phyloP scores from a whole-genome alignment of 2,113 vertebrate species.

The Corythoichthys intestinalis region DNA sequence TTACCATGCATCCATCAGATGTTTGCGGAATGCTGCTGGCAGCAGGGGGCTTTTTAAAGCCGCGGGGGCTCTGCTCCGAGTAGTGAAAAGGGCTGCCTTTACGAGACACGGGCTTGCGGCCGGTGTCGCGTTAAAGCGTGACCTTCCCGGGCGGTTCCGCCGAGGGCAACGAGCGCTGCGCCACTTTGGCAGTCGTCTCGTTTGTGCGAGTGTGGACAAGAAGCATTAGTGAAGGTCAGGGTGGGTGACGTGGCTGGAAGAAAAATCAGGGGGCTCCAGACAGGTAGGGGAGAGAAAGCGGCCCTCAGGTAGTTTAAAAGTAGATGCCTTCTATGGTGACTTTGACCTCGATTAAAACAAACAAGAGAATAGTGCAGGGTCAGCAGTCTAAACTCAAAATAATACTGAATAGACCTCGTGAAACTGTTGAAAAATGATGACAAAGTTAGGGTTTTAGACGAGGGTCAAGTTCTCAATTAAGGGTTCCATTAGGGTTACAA shows the following conservation, averaged over 20 bases:
- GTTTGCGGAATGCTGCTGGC: constrained; percentile 41
- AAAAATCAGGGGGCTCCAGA: background rate
- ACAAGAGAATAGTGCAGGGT: background rate
- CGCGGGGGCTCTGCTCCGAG: constrained; percentile 13
- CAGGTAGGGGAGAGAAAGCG: background rate
- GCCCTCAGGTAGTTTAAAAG: background rate
- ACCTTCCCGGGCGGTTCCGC: constrained; percentile 44
- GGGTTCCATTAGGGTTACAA: background rate
- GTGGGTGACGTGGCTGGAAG: constrained; percentile 28
- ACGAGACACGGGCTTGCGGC: constrained; percentile 53
- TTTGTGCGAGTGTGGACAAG: constrained; percentile 41
- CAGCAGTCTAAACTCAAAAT: background rate
- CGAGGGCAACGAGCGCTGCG: constrained; percentile 35
- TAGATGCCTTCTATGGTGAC: background rate
- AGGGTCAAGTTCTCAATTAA: no score
- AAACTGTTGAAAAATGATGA: background rate
- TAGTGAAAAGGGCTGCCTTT: constrained; percentile 30
- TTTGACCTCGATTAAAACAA: constrained; percentile 2
- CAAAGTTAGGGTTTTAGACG: background rate
- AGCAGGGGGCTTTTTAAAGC: constrained; percentile 16
- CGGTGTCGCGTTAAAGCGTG: constrained; percentile 43
- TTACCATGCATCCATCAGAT: background rate
- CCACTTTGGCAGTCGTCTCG: constrained; percentile 37
- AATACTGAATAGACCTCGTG: background rate
- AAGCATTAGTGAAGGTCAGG: constrained; percentile 50